phyloP scores from a whole-genome alignment of 2,113 vertebrate species.

The Callionymus lyra region DNA sequence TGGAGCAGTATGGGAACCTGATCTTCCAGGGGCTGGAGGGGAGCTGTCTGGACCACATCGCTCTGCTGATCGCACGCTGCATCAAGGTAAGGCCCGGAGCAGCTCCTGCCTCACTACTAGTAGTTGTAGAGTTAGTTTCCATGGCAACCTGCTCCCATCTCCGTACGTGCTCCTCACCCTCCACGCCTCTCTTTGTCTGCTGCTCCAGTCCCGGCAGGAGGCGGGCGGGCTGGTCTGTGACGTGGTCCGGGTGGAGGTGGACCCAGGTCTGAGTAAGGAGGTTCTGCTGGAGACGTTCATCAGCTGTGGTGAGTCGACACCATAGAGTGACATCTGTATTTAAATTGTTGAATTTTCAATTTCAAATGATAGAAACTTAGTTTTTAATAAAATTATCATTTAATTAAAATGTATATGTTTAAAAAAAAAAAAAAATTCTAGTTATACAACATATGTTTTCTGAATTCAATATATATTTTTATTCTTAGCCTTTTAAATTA shows the following conservation, averaged over 20 bases:
- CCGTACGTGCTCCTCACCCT: background rate
- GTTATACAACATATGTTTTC: too few species aligned
- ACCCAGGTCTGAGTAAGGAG: conserved; percentile 79
- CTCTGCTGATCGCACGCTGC: conserved; percentile 75
- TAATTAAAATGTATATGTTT: too few species aligned
- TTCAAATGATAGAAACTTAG: too few species aligned
- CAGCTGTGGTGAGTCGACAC: conserved; percentile 69
- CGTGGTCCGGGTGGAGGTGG: conserved; percentile 78
- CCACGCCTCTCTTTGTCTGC: background rate
- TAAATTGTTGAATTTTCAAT: too few species aligned
- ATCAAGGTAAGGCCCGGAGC: conserved; percentile 48
- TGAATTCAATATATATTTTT: too few species aligned
- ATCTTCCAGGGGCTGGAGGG: conserved; percentile 92
- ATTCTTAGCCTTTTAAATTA: too few species aligned
- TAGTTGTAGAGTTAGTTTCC: conserved; percentile 33
- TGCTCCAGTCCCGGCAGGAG: conserved; percentile 84
- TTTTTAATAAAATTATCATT: too few species aligned
- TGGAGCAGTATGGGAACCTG: conserved; percentile 87
- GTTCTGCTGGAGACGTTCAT: conserved; percentile 86
- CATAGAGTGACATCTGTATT: background rate
- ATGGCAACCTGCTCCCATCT: conserved; percentile 35
- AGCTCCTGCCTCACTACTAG: too few species aligned
- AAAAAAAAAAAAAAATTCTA: too few species aligned
- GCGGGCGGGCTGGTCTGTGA: conserved; percentile 76
- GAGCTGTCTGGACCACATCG: conserved; percentile 85